Conservation (phyloP, 2,797 vertebrate species). For the Vireo griseus region DNA sequence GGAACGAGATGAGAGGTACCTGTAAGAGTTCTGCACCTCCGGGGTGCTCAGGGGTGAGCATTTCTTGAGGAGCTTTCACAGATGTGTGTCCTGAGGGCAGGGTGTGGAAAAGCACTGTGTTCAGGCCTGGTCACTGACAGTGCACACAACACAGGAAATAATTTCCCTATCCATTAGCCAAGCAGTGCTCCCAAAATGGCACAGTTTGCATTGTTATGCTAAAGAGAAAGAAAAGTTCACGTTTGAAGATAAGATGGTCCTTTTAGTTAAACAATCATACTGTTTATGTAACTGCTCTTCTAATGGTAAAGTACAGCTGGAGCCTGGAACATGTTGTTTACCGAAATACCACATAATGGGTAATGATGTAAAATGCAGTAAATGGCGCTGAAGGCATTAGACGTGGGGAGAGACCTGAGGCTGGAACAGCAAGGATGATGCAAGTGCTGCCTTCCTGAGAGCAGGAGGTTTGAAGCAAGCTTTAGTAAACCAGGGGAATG, state of each 20-base stretch:
- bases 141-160: background rate
- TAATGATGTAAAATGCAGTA: background rate
- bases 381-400: background rate
- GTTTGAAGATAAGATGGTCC: background rate
- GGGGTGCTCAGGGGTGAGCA: background rate
- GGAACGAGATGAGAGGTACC: background rate
- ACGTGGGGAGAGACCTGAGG: rapidly evolving
- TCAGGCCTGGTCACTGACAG: background rate
- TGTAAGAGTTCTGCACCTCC: background rate
- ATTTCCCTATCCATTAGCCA: background rate
- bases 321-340: constrained; percentile 15
- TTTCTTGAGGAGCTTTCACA: background rate
- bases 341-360: background rate
- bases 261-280: background rate
- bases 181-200: background rate
- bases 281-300: constrained; percentile 8
- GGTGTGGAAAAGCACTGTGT: background rate
- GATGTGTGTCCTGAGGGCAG: background rate
- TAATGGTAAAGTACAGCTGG: constrained; percentile 18
- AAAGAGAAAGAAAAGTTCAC: background rate
- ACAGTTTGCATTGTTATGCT: background rate
- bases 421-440: background rate
- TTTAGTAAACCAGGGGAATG: background rate
- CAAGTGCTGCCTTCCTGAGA: background rate
- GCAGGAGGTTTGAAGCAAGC: background rate